Base-by-base conservation (phyloP, 2,888 invertebrate genomes). In the Euspilapteryx auroguttella region DNA sequence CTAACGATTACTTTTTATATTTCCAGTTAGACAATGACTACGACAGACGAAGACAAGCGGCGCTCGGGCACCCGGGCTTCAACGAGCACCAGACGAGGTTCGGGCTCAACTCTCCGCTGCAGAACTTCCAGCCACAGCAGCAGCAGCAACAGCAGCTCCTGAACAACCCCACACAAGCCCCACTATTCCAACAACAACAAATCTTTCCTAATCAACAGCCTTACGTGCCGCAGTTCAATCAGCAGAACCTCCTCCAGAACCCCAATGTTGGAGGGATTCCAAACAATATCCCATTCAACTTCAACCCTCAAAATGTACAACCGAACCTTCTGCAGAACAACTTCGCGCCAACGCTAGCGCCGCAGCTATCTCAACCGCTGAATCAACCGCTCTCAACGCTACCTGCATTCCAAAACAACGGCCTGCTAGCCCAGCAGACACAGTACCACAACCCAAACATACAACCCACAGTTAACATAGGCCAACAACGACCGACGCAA, bases 1-100 rank as follows among this genome's bases (percentile, higher is more conserved):
- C 6, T 32, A 25, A 30, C 20, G 7, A 5, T 9, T 26, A 27
- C 33, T 39, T 46, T 36, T 43, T 30, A 42, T 51, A 37, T 37
- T 66, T 71, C 17, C 69, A 75, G 75, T 49, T 66, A 51, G 75
- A 75, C 47, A 69, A 75, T 64, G 73, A 75, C 39, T 75, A 55
- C 50, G 75, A 75, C 38, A 58, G 69, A 55, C 63, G 58, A 56
- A 58, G 73, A 49, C 69, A 69, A 38, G 52, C 61, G 21, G 39
- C 55, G 14, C 41, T 61, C 37, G 61, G 61, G 30, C 69, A 65
- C 32, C 48, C 65, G 22, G 69, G 68, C 23, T 71, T 73, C 47
- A 68, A 39, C 35, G 73, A 75, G 36, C 73, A 75, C 35, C 73
- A 71, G 39, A 66, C 71, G 22, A 62, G 75, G 55, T 75, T 73